phyloP scores from a whole-genome alignment of 2,888 invertebrate species.

The Noctua janthe region DNA sequence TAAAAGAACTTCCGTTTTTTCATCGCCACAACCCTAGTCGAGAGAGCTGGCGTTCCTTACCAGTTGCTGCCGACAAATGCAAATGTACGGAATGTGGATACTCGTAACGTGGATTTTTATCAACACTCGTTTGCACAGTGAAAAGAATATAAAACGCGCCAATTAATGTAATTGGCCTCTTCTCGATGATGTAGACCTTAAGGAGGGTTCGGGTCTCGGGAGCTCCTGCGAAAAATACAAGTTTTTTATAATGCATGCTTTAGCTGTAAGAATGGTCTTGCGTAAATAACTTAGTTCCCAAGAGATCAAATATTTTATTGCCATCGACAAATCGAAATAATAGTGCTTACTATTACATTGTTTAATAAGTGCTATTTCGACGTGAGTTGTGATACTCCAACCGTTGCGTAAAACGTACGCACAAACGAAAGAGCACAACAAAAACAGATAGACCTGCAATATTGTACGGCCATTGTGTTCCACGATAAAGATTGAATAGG shows the following conservation, averaged over 20 bases:
- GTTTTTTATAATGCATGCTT: not conserved
- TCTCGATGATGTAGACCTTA: slow-evolving; percentile 30
- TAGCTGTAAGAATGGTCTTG: not conserved
- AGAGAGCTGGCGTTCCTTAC: slow-evolving; percentile 63
- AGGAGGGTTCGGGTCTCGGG: not conserved
- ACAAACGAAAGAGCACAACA: slow-evolving; percentile 60
- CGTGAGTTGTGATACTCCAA: slow-evolving; percentile 51
- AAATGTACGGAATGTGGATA: slow-evolving; percentile 72
- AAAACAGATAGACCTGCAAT: slow-evolving; percentile 69
- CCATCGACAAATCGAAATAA: slow-evolving; percentile 46
- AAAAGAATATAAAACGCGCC: slow-evolving; percentile 52
- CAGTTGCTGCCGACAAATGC: slow-evolving; percentile 67
- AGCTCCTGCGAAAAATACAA: slow-evolving; percentile 3
- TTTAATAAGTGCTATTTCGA: slow-evolving; percentile 26
- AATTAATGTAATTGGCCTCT: slow-evolving; percentile 59
- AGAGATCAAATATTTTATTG: not conserved
- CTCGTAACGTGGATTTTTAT: slow-evolving; percentile 68
- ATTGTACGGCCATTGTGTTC: slow-evolving; percentile 75
- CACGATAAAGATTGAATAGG: slow-evolving; percentile 83
- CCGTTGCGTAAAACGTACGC: slow-evolving; percentile 65
- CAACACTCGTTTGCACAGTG: slow-evolving; percentile 56
- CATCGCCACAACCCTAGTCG: slow-evolving; percentile 48
- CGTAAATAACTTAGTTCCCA: not conserved
- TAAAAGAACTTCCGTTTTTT: not conserved
- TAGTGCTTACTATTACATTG: slow-evolving; percentile 39